Evolutionary conservation across 2,888 invertebrate genomes (phyloP).

Genomic region (Thymelicus lineola): DNA sequence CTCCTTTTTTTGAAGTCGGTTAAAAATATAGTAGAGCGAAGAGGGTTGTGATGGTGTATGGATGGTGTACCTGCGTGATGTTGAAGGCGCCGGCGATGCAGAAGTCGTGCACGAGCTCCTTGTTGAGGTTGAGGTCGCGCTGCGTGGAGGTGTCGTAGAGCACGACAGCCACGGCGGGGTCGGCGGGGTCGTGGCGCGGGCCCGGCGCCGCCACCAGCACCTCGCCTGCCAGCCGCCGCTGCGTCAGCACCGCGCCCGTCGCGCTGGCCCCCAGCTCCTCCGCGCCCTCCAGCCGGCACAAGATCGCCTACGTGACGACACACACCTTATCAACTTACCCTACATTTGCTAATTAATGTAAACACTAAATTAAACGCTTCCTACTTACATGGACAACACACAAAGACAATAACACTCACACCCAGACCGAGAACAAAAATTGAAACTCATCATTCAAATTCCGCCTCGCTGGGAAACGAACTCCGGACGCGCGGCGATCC

Average conservation of each 20-base stretch:
- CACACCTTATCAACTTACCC: no score
- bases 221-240: slow-evolving; percentile 69
- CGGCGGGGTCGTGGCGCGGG: slow-evolving; percentile 71
- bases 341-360: no score
- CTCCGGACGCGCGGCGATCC: no score
- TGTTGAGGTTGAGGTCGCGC: slow-evolving; percentile 87
- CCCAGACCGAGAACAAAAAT: no score
- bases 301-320: slow-evolving; percentile 82
- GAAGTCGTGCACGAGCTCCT: slow-evolving; percentile 83
- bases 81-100: slow-evolving; percentile 68
- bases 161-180: slow-evolving; percentile 82
- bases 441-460: no score
- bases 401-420: no score
- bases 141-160: slow-evolving; percentile 88
- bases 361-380: no score
- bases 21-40: no score
- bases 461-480: no score
- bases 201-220: slow-evolving; percentile 85
- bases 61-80: slow-evolving; percentile 60
- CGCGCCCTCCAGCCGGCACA: slow-evolving; percentile 88
- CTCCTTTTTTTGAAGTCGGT: no score
- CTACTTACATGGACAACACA: no score
- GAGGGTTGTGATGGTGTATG: no score
- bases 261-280: slow-evolving; percentile 85
- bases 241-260: slow-evolving; percentile 67